Base-by-base conservation (phyloP, 2,113 vertebrate species). In the Corydoras maculifer region DNA sequence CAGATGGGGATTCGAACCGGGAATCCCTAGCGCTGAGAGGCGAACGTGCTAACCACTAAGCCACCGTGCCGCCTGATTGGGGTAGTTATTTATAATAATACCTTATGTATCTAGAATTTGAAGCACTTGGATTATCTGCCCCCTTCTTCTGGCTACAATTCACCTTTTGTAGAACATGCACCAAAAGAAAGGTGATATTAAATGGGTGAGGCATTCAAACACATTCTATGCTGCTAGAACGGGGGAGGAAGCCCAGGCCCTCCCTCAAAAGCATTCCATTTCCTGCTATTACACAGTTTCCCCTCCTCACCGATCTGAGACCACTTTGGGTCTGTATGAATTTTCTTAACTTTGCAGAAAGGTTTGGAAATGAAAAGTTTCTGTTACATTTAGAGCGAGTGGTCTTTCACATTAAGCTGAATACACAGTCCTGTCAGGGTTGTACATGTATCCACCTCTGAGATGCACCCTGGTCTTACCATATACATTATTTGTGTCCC, bases 211-310 rank as follows among this genome's bases (percentile, higher is more conserved):
- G 63, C 64, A 14, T 67, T 68, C 29, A 3, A 30, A 8, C 25
- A 14, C 51, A 31, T 68, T 29, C 31, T 62, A 6, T 53, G 49
- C 58, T 61, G 58, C 15, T 68, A 43, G 68, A 15, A 68, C 13
- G 59, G 18, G 59, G 59, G 65, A 74, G 72, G 72, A 74, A 74
- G 62, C 65, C 29, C 65, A 57, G 72, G 11, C 59, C 72, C 72
- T 74, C 72, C 72, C 72, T 43, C 32, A 68, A 65, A 62, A 74
- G 62, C 49, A 74, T 62, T 62, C 31, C 59, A 74, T 62, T 74
- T 74, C 72, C 72, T 74, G 72, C 72, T 18, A 74, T 74, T 74
- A 68, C 65, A 68, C 64, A 43, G 65, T 68, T 73, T 68, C 51
- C 65, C 49, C 32, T 62, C 67, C 59, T 50, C 31, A 31, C 72